Evolutionary conservation across 2,113 vertebrate genomes (phyloP).

Genomic region (Gorsachius goisagi): DNA sequence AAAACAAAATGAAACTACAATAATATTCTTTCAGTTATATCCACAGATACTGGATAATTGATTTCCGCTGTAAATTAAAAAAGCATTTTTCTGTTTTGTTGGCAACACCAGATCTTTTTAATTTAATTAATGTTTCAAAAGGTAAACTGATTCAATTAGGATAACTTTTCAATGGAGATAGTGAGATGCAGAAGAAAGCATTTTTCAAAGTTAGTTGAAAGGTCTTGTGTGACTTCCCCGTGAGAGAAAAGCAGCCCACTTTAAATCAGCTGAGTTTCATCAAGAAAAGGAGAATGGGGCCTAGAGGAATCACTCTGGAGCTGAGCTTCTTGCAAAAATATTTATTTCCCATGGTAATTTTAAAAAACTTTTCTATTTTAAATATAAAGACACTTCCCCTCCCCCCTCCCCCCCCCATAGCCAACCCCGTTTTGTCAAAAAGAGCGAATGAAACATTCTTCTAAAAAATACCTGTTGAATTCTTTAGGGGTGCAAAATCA

Average conservation of each 20-base stretch:
- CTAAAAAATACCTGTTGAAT: neutral
- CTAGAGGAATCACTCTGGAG: neutral
- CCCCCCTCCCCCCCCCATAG: neutral
- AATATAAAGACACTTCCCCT: neutral
- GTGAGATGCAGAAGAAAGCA: neutral
- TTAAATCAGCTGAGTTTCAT: neutral
- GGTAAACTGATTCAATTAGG: constrained; percentile 41
- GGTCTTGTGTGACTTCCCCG: neutral
- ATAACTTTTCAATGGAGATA: constrained; percentile 2
- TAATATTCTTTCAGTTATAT: constrained; percentile 32
- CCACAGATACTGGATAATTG: constrained; percentile 23
- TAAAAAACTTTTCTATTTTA: neutral
- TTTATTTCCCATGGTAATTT: neutral
- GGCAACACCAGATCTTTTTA: constrained; percentile 4
- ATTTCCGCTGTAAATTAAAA: constrained; percentile 40
- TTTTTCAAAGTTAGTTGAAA: neutral
- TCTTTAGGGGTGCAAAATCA: neutral
- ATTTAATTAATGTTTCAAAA: constrained; percentile 48
- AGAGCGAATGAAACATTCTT: neutral
- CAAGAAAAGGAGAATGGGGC: neutral
- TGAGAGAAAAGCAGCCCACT: neutral
- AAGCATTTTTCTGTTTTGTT: constrained; percentile 21
- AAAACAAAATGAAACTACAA: constrained; percentile 42
- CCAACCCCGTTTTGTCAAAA: neutral
- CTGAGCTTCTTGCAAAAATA: neutral